Percentiles rank a stretch among this genome's conserved stretches.
Evolutionary conservation across 2,113 vertebrate genomes (phyloP).

Genomic region (Elachura formosa): DNA sequence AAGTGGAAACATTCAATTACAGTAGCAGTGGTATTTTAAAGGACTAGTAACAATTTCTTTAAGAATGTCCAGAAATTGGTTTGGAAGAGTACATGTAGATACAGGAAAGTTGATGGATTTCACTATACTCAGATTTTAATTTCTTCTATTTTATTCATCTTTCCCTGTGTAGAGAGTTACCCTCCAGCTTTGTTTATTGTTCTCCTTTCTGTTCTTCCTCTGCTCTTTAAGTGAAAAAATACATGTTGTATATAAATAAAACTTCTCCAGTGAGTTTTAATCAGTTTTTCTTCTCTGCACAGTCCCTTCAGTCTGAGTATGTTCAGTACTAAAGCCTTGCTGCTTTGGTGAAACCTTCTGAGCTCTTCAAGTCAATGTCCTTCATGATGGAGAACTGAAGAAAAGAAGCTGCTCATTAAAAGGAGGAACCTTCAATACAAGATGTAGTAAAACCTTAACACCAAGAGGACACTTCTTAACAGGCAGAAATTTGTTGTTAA

Average conservation of each 20-base stretch:
- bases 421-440: constrained; percentile 30
- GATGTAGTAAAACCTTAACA: constrained; percentile 22
- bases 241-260: background rate
- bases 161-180: background rate
- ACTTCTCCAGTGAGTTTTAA: constrained; percentile 37
- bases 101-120: background rate
- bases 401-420: background rate
- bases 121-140: background rate
- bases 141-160: background rate
- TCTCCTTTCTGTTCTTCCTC: background rate
- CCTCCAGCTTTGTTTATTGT: background rate
- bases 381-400: constrained; percentile 18
- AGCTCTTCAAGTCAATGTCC: background rate
- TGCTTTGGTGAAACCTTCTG: constrained; percentile 59
- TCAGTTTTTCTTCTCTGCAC: constrained; percentile 66
- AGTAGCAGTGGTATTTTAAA: background rate
- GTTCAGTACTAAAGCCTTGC: constrained; percentile 85
- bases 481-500: constrained; percentile 16
- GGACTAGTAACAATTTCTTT: background rate
- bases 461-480: constrained; percentile 18
- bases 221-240: background rate
- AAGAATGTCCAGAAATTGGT: background rate
- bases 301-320: constrained; percentile 95
- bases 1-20: background rate
- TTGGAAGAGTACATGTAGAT: background rate